Base-by-base conservation (phyloP, 37 sponge, comb jelly and placozoan genomes). In the Lycopodina hypogea region DNA sequence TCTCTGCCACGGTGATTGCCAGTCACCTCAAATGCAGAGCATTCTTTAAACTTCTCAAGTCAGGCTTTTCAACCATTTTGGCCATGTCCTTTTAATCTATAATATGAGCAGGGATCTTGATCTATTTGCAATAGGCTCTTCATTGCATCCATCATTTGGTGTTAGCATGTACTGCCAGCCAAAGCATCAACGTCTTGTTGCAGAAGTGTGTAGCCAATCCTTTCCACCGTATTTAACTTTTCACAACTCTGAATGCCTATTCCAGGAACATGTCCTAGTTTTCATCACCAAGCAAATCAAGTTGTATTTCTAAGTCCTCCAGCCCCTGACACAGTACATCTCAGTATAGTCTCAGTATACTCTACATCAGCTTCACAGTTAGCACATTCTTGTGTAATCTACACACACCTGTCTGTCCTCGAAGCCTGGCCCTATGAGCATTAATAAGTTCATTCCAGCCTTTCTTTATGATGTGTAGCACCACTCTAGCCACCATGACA, bases 251-350 rank as follows among this genome's bases (percentile, higher is more conserved):
- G 34, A 80, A 60, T 55, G 28, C 42, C 42, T 80, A 42, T 40
- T 80, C 70, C 26, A 80, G 45, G 22, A 71, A 69, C 80, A 80
- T 80, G 60, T 81, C 74, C 55, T 81, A 66, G 35, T 81, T 81
- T 67, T 73, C 72, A 65, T 72, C 74, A 6, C 82, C 82, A 35
- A 81, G 34, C 52, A 81, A 18, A 73, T 81, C 65, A 62, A 81
- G 57, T 24, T 81, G 72, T 57, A 81, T 71, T 37, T 81, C 74
- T 45, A 9, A 45, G 48, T 45, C 48, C 9, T 81, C 82, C 42
- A 81, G 66, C 12, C 82, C 82, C 42, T 74, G 33, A 34, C 61
- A 80, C 4, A 69, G 62, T 61, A 70, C 72, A 36, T 80, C 81
- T 30, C 42, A 81, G 8, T n/a, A 64, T 73, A 36, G 74, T 53